These are phyloP conservation scores for Blennius ocellaris DNA, from an alignment of 2,113 vertebrate genomes.

Conservation along the genomic window DNA sequence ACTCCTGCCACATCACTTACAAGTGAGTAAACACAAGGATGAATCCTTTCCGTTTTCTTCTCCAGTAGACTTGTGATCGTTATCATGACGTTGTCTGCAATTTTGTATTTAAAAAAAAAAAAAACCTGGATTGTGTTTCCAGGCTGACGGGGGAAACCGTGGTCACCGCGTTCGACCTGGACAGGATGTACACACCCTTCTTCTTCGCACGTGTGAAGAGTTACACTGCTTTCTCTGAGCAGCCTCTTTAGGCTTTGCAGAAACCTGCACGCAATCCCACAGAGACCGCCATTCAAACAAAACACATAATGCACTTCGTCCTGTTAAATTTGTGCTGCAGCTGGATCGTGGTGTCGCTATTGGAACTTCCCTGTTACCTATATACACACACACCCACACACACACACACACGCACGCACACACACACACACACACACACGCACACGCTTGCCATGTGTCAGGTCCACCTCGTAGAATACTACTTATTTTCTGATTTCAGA, in stretches of 20 bases:
- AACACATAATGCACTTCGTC: conserved; percentile 20
- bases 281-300: conserved; percentile 16
- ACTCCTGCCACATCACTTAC: conserved; percentile 96
- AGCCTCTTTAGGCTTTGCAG: conserved; percentile 86
- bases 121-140: conserved; percentile 49
- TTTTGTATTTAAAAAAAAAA: too few species aligned
- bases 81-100: rapidly evolving
- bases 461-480: conserved; percentile 51
- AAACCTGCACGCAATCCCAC: conserved; percentile 42
- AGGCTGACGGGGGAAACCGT: conserved; percentile 95
- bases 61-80: too few species aligned
- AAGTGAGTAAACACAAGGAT: conserved; percentile 81
- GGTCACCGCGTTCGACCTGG: conserved; percentile 93
- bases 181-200: conserved; percentile 96
- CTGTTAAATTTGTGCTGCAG: conserved; percentile 63
- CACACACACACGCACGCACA: too few species aligned
- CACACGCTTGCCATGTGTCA: conserved; percentile 48
- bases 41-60: too few species aligned
- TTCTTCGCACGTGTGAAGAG: conserved; percentile 97
- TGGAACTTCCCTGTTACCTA: conserved; percentile 41
- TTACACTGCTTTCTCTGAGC: conserved; percentile 94
- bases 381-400: too few species aligned
- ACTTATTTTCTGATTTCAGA: conserved; percentile 22
- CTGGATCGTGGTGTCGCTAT: conserved; percentile 56
- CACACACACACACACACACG: too few species aligned